A percentile compares a stretch with the other conserved stretches of the same genome.
These are phyloP conservation scores for Apistogramma diplotaenia DNA, from an alignment of 2,113 vertebrate genomes.

Conservation along the genomic window DNA sequence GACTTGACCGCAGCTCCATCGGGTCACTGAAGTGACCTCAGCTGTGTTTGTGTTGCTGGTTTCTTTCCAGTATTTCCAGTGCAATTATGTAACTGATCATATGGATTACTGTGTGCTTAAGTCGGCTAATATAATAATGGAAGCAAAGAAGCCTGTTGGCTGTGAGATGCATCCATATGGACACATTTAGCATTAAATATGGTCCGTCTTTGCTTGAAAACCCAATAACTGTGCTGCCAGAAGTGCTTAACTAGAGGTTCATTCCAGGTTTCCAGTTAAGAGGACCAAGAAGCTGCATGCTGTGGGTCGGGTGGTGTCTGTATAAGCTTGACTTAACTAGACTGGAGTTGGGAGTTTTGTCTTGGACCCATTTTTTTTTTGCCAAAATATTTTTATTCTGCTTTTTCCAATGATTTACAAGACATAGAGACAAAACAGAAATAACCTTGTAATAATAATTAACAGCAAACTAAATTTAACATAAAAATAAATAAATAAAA, in stretches of 20 bases:
- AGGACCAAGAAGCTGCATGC: neutral
- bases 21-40: neutral
- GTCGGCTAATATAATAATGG: neutral
- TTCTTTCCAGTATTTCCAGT: no score
- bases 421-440: no score
- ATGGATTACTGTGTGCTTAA: neutral
- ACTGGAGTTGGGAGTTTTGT: neutral
- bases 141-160: rapidly evolving
- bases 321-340: neutral
- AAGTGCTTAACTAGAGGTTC: rapidly evolving
- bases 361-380: no score
- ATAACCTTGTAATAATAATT: no score
- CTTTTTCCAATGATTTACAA: no score
- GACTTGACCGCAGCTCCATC: neutral
- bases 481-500: no score
- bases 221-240: no score
- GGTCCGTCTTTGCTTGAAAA: neutral
- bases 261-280: rapidly evolving
- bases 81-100: neutral
- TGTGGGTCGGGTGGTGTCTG: neutral
- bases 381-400: no score
- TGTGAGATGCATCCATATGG: rapidly evolving
- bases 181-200: neutral
- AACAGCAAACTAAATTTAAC: no score
- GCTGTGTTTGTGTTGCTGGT: neutral